These are phyloP conservation scores for Desmodus rotundus DNA, from an alignment of 2,113 vertebrate genomes.

Conservation along the genomic window DNA sequence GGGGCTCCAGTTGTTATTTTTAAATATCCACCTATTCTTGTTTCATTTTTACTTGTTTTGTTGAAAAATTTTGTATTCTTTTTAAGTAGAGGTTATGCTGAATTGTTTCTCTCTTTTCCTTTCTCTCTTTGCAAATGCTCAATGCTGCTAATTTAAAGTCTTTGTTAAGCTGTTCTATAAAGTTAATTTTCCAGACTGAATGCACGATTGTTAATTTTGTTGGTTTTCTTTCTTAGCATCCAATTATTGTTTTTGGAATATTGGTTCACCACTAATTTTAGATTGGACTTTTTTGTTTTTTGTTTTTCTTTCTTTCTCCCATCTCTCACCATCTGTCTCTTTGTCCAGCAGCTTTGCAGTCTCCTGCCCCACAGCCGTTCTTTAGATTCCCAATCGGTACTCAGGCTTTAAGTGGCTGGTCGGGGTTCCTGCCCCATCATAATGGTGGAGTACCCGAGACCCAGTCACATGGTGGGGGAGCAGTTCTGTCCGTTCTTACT, in stretches of 20 bases:
- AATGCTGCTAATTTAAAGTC: not conserved
- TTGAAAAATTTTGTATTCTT: not conserved
- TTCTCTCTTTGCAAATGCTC: not conserved
- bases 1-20: not conserved
- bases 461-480: not conserved
- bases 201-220: not conserved
- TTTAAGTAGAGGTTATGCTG: not conserved
- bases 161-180: not conserved
- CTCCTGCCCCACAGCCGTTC: not conserved
- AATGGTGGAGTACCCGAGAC: not conserved
- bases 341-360: not conserved
- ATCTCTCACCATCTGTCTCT: not conserved
- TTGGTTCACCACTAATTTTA: not conserved
- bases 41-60: not conserved
- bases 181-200: slow-evolving; percentile 1
- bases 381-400: not conserved
- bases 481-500: not conserved
- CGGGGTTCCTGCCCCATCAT: not conserved
- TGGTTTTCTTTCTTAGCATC: not conserved
- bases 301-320: not conserved
- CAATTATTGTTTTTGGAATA: not conserved
- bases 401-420: not conserved
- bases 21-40: not conserved
- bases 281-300: not conserved
- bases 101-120: not conserved